These are phyloP conservation scores for Rhineura floridana DNA, from an alignment of 2,113 vertebrate species.

Conservation along the genomic window DNA sequence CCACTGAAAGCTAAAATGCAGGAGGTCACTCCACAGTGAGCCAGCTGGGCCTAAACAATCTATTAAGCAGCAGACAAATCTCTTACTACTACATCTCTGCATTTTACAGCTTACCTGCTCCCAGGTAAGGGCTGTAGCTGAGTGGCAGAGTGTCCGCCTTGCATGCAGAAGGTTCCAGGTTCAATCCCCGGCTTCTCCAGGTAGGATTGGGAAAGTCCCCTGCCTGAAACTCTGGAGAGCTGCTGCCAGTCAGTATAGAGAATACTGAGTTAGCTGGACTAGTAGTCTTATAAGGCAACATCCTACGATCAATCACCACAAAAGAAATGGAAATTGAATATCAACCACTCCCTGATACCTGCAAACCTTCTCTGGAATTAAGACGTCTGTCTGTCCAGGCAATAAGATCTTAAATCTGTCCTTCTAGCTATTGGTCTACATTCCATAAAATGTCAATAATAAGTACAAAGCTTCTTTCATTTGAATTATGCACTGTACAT, in stretches of 20 bases:
- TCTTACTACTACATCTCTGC: not conserved
- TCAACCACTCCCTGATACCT: not conserved
- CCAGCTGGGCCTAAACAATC: conserved; percentile 4
- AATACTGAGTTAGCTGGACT: too few species aligned
- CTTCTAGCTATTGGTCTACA: not conserved
- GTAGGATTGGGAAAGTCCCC: too few species aligned
- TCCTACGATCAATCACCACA: too few species aligned
- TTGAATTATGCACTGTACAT: not conserved
- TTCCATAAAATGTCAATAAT: conserved; percentile 1
- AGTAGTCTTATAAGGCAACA: too few species aligned
- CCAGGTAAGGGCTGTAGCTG: too few species aligned
- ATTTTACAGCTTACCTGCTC: too few species aligned
- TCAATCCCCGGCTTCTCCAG: too few species aligned
- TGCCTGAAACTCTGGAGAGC: too few species aligned
- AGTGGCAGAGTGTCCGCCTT: too few species aligned
- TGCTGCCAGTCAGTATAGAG: too few species aligned
- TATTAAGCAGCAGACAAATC: not conserved
- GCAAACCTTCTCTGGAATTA: not conserved
- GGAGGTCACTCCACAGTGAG: not conserved
- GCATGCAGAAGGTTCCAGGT: too few species aligned
- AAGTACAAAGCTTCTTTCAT: not conserved
- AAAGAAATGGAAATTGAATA: too few species aligned
- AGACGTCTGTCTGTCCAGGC: not conserved
- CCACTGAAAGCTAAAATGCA: not conserved
- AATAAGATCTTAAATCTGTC: not conserved